These are phyloP conservation scores for Pteria penguin DNA, from an alignment of 2,888 invertebrate genomes.

Conservation along the genomic window DNA sequence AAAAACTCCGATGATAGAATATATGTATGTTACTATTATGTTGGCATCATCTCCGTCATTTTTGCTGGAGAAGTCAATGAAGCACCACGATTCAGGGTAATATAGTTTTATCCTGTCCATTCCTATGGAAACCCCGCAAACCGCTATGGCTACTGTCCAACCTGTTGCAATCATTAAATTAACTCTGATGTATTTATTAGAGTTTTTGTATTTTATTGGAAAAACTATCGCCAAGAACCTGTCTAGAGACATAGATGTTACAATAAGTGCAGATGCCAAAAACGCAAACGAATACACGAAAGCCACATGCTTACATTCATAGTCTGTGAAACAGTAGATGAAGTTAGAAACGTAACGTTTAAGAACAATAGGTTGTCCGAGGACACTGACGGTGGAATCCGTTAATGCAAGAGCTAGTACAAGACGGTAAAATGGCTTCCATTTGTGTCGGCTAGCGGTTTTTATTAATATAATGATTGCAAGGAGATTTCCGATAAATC, in stretches of 20 bases:
- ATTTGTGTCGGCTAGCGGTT: conserved; percentile 9
- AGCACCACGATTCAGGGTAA: conserved; percentile 17
- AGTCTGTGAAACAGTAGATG: neutral
- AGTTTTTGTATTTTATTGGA: conserved; percentile 1
- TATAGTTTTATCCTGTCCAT: too few species aligned
- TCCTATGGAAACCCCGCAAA: too few species aligned
- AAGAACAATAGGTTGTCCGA: conserved; percentile 3
- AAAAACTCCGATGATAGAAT: neutral
- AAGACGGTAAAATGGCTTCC: conserved; percentile 16
- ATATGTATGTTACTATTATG: neutral
- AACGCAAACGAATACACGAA: neutral
- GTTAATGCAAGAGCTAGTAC: conserved; percentile 12
- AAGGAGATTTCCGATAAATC: conserved; percentile 7
- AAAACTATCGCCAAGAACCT: conserved; percentile 10
- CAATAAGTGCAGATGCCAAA: conserved; percentile 1
- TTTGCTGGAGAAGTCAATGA: conserved; percentile 11
- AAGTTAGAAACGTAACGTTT: neutral
- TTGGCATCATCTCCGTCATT: neutral
- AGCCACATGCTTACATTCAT: neutral
- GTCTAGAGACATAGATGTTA: conserved; percentile 9
- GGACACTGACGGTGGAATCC: neutral
- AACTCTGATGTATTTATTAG: neutral
- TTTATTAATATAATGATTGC: neutral
- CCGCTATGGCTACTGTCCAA: neutral
- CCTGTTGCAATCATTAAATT: neutral